Percentiles rank a stretch among this genome's conserved stretches.
These are phyloP conservation scores for Auanema freiburgensis DNA, from an alignment of 2,888 invertebrate species.

Conservation along the genomic window DNA sequence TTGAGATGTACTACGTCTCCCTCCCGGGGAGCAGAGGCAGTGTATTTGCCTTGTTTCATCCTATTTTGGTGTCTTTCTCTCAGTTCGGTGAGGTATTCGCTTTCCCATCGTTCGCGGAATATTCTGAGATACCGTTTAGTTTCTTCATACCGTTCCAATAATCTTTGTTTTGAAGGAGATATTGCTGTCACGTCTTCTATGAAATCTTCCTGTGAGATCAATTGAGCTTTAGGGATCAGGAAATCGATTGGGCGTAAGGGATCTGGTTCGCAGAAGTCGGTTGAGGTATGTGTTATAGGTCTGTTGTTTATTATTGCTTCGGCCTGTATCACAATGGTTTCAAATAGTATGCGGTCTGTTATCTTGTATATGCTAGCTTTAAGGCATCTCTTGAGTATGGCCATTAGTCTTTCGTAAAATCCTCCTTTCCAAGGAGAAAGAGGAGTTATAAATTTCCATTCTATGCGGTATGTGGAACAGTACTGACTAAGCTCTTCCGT, in stretches of 20 bases:
- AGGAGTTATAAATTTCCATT: too few species aligned
- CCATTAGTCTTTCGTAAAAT: constrained; percentile 18
- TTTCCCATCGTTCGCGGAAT: constrained; percentile 1
- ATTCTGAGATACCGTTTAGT: background rate
- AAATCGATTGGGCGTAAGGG: constrained; percentile 12
- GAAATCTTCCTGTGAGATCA: background rate
- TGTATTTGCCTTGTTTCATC: background rate
- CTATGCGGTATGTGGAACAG: too few species aligned
- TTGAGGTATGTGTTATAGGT: constrained; percentile 13
- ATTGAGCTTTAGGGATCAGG: background rate
- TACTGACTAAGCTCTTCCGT: too few species aligned
- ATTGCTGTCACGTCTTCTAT: background rate
- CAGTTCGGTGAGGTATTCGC: background rate
- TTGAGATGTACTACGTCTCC: constrained; percentile 5
- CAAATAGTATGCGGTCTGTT: too few species aligned
- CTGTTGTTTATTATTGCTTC: constrained; percentile 17
- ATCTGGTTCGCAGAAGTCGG: background rate
- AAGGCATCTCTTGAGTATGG: constrained; percentile 12
- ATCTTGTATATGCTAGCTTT: constrained; percentile 1
- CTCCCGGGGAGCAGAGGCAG: background rate
- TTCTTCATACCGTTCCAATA: background rate
- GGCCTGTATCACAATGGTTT: constrained; percentile 11
- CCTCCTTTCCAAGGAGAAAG: constrained; percentile 23
- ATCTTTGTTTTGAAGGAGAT: background rate
- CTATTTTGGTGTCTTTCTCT: background rate